These are phyloP conservation scores for Benthosema pterotum DNA, from an alignment of 2,797 vertebrate genomes.

Conservation along the genomic window DNA sequence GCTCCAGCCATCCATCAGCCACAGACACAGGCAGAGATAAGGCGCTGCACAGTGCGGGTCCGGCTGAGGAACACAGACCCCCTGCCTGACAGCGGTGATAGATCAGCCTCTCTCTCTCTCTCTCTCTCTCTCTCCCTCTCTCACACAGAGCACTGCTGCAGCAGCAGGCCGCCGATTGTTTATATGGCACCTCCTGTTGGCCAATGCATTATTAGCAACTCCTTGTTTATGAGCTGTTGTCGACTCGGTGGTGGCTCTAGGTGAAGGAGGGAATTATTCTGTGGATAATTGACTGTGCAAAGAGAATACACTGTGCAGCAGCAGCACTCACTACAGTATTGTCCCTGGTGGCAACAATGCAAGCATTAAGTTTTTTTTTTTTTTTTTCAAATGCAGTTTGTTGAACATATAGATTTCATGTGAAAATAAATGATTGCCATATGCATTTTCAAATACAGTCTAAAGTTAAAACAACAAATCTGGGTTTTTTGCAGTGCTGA, in stretches of 20 bases:
- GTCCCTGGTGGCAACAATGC: too few relatives aligned
- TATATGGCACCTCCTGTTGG: constrained; percentile 74
- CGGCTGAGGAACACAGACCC: constrained; percentile 70
- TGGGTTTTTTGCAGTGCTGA: too few relatives aligned
- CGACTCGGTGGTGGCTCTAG: background rate
- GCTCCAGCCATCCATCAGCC: constrained; percentile 74
- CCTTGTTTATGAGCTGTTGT: constrained; percentile 27
- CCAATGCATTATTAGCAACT: constrained; percentile 55
- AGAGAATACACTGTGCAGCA: too few relatives aligned
- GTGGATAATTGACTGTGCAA: too few relatives aligned
- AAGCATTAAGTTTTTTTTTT: too few relatives aligned
- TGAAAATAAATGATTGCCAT: too few relatives aligned
- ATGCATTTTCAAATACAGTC: too few relatives aligned
- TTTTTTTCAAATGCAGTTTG: too few relatives aligned
- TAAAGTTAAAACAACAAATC: too few relatives aligned
- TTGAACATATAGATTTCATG: too few relatives aligned
- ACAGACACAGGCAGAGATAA: constrained; percentile 74
- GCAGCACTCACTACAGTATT: too few relatives aligned
- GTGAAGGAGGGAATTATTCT: constrained; percentile 19
- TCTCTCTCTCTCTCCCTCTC: constrained; percentile 42
- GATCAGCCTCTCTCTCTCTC: constrained; percentile 65
- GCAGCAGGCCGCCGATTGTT: constrained; percentile 48
- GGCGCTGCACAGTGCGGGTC: constrained; percentile 60
- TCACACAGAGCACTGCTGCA: constrained; percentile 47
- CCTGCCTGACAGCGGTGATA: constrained; percentile 63